Percentiles rank a stretch among this genome's conserved stretches.
These are phyloP conservation scores for Chlorops oryzae DNA, from an alignment of 1,140 invertebrate species.

Conservation along the genomic window DNA sequence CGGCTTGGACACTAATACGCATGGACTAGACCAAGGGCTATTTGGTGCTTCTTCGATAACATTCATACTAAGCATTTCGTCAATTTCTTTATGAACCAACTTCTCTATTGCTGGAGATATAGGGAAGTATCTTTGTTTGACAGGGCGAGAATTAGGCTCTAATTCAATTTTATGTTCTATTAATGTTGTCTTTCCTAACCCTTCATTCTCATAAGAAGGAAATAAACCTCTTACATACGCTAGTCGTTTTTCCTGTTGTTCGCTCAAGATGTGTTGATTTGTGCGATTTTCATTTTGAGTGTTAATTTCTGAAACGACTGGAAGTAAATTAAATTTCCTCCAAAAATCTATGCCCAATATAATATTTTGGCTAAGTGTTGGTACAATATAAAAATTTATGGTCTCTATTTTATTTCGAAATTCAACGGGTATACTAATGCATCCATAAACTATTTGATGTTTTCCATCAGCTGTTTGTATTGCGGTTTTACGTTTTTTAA, in stretches of 20 bases:
- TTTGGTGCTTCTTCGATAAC: constrained; percentile 17
- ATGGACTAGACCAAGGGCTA: background rate
- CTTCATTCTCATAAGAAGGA: constrained; percentile 3
- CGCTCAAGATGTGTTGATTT: background rate
- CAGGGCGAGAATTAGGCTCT: background rate
- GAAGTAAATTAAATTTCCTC: background rate
- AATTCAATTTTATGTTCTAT: constrained; percentile 21
- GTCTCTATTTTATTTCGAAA: background rate
- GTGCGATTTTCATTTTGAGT: background rate
- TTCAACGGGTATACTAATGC: background rate
- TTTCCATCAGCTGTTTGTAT: background rate
- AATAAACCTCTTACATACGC: background rate
- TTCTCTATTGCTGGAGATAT: constrained; percentile 17
- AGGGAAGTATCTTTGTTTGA: background rate
- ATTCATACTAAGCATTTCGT: constrained; percentile 21
- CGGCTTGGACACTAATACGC: constrained; percentile 24
- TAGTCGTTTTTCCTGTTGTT: background rate
- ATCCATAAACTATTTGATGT: background rate
- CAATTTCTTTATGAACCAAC: constrained; percentile 20
- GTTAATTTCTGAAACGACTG: background rate
- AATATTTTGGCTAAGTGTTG: background rate
- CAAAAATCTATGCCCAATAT: constrained; percentile 3
- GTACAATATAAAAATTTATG: background rate
- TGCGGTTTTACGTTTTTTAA: background rate
- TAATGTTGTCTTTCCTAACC: constrained; percentile 21